Evolutionary conservation across 2,888 invertebrate genomes (phyloP).

Genomic region (Netelia inedita): DNA sequence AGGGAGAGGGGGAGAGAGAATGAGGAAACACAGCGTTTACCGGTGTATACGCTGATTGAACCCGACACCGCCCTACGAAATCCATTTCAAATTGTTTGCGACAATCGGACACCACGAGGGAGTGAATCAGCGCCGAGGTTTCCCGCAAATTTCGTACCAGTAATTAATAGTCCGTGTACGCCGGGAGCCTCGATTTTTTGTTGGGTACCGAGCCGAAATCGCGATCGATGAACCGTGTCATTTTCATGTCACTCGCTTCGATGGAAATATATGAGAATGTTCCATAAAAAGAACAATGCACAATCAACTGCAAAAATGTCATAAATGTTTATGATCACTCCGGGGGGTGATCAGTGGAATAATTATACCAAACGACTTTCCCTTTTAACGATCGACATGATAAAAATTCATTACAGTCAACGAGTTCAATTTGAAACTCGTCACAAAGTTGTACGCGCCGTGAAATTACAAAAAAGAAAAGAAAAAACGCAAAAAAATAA

Average conservation of each 20-base stretch:
- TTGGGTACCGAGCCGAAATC: slow-evolving; percentile 7
- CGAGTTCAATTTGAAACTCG: not conserved
- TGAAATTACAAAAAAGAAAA: too few relatives aligned
- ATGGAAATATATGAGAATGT: not conserved
- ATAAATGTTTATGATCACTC: slow-evolving; percentile 25
- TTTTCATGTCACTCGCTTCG: slow-evolving; percentile 16
- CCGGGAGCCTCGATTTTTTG: slow-evolving; percentile 38
- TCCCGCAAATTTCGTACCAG: slow-evolving; percentile 54
- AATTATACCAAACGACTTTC: slow-evolving; percentile 15
- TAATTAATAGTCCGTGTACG: slow-evolving; percentile 58
- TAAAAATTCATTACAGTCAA: not conserved
- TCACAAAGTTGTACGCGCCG: not conserved
- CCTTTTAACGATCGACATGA: not conserved
- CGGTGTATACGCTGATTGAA: slow-evolving; percentile 53
- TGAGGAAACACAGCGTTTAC: not conserved
- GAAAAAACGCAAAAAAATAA: too few relatives aligned
- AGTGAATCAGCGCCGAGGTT: slow-evolving; percentile 52
- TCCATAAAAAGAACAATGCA: slow-evolving; percentile 15
- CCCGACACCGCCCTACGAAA: slow-evolving; percentile 43
- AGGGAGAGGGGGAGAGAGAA: not conserved
- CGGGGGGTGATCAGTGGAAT: not conserved
- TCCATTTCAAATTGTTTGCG: slow-evolving; percentile 57
- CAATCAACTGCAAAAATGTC: slow-evolving; percentile 38
- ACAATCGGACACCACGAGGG: slow-evolving; percentile 53
- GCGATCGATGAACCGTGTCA: slow-evolving; percentile 41